Base-by-base conservation (phyloP, 2,113 vertebrate species). In the Solea senegalensis region DNA sequence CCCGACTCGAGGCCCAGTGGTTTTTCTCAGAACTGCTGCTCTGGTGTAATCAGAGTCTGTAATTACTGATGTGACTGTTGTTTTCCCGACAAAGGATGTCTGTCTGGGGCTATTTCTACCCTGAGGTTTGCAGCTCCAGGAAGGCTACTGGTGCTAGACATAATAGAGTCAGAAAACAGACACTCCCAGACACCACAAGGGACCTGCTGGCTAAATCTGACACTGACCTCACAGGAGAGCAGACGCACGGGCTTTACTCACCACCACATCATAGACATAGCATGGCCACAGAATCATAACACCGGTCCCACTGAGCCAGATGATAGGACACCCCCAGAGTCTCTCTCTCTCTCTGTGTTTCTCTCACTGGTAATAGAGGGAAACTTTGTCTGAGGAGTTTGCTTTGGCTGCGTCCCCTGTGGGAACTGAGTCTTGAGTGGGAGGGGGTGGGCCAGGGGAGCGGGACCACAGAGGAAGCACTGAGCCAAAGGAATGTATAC, bases 161-260 rank as follows among this genome's bases (percentile, higher is more conserved):
- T 92, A 95, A 94, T 91, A 94, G 89, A 88, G 88, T 89, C 81
- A 82, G 85, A 92, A 90, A 92, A 89, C 89, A 92, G 93, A 90
- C 89, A 89, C 90, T 93, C 91, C 90, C 91, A 93, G 93, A 93
- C 94, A 93, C 92, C 91, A 92, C 91, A 90, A 90, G 89, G 86
- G 88, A 92, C 84, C 87, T 90, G 86, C 87, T 86, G 89, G 89
- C 92, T 92, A 90, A 90, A 91, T 91, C 81, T 84, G 90, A 90
- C 88, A 88, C 86, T 90, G 89, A 90, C 86, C 88, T 92, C 88
- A 90, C 84, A 87, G 81, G 81, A 89, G 89, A 87, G 79, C 82
- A 88, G 87, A 84, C 89, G 84, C 88, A 82, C 45, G 6, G 86
- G 78, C 78, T 83, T 89, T 81, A 78, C 85, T 90, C 90, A 88